Base-by-base conservation (phyloP, 2,797 vertebrate species). In the Thalassophryne amazonica region DNA sequence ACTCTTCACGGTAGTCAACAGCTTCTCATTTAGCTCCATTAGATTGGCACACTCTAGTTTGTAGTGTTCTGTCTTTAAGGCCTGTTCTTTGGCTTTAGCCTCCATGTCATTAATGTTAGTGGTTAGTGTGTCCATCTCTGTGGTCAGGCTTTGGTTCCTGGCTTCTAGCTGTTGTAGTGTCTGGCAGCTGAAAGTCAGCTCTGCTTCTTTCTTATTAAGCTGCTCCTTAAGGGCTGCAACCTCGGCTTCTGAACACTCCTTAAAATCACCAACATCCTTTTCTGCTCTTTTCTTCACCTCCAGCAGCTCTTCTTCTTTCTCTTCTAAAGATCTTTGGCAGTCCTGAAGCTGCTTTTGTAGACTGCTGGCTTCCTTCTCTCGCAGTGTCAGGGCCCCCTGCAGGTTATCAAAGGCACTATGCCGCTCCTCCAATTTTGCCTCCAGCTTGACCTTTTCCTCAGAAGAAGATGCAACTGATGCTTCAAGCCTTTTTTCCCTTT, bases 291-390 rank as follows among this genome's bases (percentile, higher is more conserved):
- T 73, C 42, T 50, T 88, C 15, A 76, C 66, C 3, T 86, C 85
- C 5, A 88, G 80, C 21, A 80, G 49, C 51, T 84, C 73, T 46
- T 86, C 79, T 60, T 92, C 88, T 69, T 92, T 80, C 24, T 84
- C 76, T 52, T 93, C 86, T 50, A 93, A 14, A 31, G 81, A 81
- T 40, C 53, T 71, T 61, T 93, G 85, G 0, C 87, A 80, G 55
- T 90, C 89, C 63, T 81, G 88, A 32, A 95, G 81, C 69, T 92
- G 91, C 53, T 30, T 87, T 52, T 87, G 90, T 6, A 96, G 78
- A 66, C 91, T 87, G 70, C 78, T 74, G 2, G 80, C 50, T 61
- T 93, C 92, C 51, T 89, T 90, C 36, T 87, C 90, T 81, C 88
- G 90, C 36, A 74, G 24, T 0, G 70, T 70, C 36, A 94, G 69